These are phyloP conservation scores for Dasypogon diadema DNA, from an alignment of 2,888 invertebrate species.

Conservation along the genomic window DNA sequence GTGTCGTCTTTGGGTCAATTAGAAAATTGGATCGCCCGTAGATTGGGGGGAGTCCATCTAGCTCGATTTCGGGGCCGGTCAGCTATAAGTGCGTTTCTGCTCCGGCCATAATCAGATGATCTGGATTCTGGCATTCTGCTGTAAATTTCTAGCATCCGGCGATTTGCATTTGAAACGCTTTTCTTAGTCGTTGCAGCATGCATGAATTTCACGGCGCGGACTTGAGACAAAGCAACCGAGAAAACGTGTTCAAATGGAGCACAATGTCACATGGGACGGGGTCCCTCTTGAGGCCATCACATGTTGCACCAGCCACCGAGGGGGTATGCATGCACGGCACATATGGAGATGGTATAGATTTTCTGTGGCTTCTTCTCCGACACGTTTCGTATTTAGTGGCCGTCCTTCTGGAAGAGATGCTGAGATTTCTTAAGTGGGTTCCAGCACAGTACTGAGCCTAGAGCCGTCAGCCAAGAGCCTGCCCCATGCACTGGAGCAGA, in stretches of 20 bases:
- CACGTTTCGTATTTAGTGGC: background rate
- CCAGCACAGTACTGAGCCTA: background rate
- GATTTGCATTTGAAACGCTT: conserved; percentile 34
- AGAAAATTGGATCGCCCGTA: conserved; percentile 38
- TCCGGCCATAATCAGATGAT: conserved; percentile 29
- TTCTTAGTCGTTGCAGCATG: conserved; percentile 23
- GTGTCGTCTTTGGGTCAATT: conserved; percentile 45
- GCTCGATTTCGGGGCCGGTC: background rate
- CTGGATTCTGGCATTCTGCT: conserved; percentile 36
- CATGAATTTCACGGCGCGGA: conserved; percentile 10
- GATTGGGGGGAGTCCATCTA: background rate
- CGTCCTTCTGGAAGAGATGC: background rate
- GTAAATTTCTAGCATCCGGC: conserved; percentile 37
- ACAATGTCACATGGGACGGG: conserved; percentile 23
- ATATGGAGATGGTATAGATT: background rate
- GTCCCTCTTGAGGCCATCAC: conserved; percentile 1
- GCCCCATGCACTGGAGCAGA: background rate
- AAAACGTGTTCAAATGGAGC: conserved; percentile 21
- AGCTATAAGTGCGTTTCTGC: conserved; percentile 24
- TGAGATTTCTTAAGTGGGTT: background rate
- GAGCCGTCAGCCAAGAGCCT: background rate
- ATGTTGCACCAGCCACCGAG: conserved; percentile 9
- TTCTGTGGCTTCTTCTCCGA: background rate
- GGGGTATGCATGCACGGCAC: background rate
- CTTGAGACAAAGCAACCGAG: conserved; percentile 22